Evolutionary conservation across 2,113 vertebrate species (phyloP), one percentile per base, ranked within the genome.

Genomic region (Pseudois nayaur): DNA sequence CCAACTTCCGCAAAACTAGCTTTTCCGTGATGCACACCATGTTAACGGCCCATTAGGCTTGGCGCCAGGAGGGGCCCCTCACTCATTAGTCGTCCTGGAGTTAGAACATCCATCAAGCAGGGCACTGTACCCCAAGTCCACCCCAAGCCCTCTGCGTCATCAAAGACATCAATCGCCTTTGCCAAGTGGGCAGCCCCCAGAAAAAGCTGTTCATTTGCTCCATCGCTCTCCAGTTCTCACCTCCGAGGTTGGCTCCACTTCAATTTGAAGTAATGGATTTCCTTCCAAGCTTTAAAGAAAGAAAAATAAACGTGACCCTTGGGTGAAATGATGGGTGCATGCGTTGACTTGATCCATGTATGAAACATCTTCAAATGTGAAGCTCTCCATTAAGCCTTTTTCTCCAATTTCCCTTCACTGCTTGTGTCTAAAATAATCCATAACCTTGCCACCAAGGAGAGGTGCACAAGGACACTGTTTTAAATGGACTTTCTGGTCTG

Each of bases 261-360:
- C 99, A 98, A 99, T 99, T 98, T 99, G 99, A 98, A 99, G 99
- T 98, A 99, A 98, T 93, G 99, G 99, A 97, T 99, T 99, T 98
- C 99, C 99, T 99, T 99, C 99, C 97, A 99, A 99, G 98, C 99
- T 99, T 97, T 96, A 86, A 87, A 98, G 98, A 94, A 94, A 97
- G 89, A 95, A 81, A 95, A 87, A 89, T 7, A 78, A 76, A 86
- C 0, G 79, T 95, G 95, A 97, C 55, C 71, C 76, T 64, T 31
- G 10, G 86, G 71, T 74, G 84, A 50, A 52, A 78, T 52, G 60
- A 78, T 8, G 52, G 83, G 60, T 64, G 45, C 16, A 0, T 45
- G 36, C 4, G 5, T 4, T 40, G 59, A 76, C 33, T 48, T 52
- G 33, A 87, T 17, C 48, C 13, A 3, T 0, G 15, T 33, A 25